Evolutionary conservation across 2,797 vertebrate species (phyloP).

Genomic region (Oreochromis mossambicus): DNA sequence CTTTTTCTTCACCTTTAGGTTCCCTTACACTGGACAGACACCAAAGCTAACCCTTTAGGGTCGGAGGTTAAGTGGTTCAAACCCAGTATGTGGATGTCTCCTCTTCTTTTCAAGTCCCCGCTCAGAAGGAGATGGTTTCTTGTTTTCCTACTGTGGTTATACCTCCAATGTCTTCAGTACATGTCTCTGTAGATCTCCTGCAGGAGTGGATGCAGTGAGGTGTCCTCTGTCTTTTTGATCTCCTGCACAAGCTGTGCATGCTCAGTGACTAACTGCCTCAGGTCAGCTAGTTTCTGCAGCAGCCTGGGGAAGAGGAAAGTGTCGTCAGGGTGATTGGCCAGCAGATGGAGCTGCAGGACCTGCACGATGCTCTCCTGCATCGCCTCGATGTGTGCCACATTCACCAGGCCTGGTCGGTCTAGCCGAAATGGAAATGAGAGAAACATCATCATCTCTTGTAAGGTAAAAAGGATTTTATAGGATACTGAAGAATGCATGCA

Average conservation of each 20-base stretch:
- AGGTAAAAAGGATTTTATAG: neutral
- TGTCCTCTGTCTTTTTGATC: conserved; percentile 97
- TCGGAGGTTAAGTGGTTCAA: conserved; percentile 52
- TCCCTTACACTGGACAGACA: conserved; percentile 2
- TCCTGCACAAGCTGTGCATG: conserved; percentile 92
- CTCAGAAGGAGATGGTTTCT: conserved; percentile 7
- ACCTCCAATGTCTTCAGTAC: conserved; percentile 79
- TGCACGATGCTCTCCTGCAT: conserved; percentile 95
- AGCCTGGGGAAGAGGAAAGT: conserved; percentile 92
- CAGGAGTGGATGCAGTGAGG: conserved; percentile 90
- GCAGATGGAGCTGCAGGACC: conserved; percentile 89
- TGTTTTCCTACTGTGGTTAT: neutral
- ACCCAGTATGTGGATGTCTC: conserved; percentile 36
- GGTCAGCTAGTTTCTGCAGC: conserved; percentile 94
- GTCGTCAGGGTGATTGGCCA: conserved; percentile 89
- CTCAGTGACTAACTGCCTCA: conserved; percentile 94
- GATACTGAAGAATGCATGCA: neutral
- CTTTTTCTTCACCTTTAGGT: neutral
- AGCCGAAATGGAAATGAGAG: neutral
- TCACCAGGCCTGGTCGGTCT: conserved; percentile 94
- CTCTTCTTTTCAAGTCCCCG: conserved; percentile 25
- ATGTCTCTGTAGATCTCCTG: conserved; percentile 99
- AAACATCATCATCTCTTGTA: neutral
- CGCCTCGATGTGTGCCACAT: conserved; percentile 86
- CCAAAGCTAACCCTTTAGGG: neutral